Evolutionary conservation across 2,888 invertebrate species (phyloP).

Genomic region (Aricia artaxerxes): DNA sequence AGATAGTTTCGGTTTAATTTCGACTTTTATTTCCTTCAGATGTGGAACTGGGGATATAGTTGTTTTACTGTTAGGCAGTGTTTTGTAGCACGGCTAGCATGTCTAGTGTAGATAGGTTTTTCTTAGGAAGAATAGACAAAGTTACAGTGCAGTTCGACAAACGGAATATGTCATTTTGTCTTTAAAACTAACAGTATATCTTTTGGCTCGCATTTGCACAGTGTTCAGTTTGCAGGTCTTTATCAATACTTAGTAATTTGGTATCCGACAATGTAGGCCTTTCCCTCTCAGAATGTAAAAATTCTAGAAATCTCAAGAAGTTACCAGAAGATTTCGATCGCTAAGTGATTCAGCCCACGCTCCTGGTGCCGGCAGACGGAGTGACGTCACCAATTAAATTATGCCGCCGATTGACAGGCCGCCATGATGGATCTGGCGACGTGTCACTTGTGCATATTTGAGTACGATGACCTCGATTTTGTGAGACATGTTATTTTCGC

Average conservation of each 20-base stretch:
- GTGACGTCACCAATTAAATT: slow-evolving; percentile 48
- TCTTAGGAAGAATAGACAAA: no score
- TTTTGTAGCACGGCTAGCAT: not conserved
- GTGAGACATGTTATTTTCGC: not conserved
- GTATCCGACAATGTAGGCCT: not conserved
- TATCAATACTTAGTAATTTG: not conserved
- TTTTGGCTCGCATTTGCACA: no score
- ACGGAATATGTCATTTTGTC: no score
- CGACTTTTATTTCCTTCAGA: slow-evolving; percentile 2
- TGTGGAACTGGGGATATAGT: not conserved
- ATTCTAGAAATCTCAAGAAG: not conserved
- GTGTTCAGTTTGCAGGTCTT: no score
- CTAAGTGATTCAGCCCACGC: slow-evolving; percentile 33
- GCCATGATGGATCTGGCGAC: slow-evolving; percentile 23
- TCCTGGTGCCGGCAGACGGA: slow-evolving; percentile 40
- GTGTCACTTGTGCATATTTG: slow-evolving; percentile 25
- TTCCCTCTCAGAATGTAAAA: not conserved
- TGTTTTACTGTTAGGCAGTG: not conserved
- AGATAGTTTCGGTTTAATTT: slow-evolving; percentile 14
- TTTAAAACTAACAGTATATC: no score
- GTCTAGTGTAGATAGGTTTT: no score
- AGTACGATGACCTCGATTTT: slow-evolving; percentile 1
- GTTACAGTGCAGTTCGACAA: no score
- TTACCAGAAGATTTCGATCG: slow-evolving; percentile 13
- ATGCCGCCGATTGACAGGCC: slow-evolving; percentile 39